A percentile compares a stretch with the other conserved stretches of the same genome.
Conservation (phyloP, 2,888 invertebrate species). For the Sinhomidia bicolor region DNA sequence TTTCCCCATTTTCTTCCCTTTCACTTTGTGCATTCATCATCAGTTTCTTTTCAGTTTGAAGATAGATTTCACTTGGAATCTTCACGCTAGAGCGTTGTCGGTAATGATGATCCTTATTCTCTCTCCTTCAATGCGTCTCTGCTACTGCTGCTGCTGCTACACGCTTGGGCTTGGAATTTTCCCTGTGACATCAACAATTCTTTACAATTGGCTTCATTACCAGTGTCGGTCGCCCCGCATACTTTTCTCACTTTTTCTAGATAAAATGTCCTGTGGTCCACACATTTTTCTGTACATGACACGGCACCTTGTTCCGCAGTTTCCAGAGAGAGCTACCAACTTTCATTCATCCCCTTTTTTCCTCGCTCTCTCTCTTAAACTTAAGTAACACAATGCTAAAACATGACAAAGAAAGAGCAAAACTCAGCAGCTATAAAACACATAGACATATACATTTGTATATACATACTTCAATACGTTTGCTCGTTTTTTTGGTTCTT, state of each 20-base stretch:
- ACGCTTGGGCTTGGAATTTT: slow-evolving; percentile 13
- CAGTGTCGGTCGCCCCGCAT: slow-evolving; percentile 25
- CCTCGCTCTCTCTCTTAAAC: too few relatives aligned
- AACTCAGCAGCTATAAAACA: neutral
- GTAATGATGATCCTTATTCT: slow-evolving; percentile 66
- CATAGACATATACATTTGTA: neutral
- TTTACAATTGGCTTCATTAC: slow-evolving; percentile 71
- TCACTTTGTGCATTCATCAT: slow-evolving; percentile 67
- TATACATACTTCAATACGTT: neutral
- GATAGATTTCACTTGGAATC: slow-evolving; percentile 30
- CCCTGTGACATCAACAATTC: slow-evolving; percentile 65
- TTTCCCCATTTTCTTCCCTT: slow-evolving; percentile 38
- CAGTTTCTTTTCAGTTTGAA: slow-evolving; percentile 61
- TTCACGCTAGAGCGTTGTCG: slow-evolving; percentile 19
- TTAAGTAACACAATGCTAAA: neutral
- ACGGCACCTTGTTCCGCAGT: slow-evolving; percentile 20
- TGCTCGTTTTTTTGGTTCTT: neutral
- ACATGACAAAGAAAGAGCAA: slow-evolving; percentile 7
- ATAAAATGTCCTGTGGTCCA: slow-evolving; percentile 43
- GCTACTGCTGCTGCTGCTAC: neutral
- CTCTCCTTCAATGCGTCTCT: neutral
- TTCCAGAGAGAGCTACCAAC: neutral
- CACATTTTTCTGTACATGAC: slow-evolving; percentile 47
- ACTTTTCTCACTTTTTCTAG: slow-evolving; percentile 34
- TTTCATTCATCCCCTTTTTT: neutral